phyloP scores from a whole-genome alignment of 2,113 vertebrate genomes.

The Odobenus rosmarus region DNA sequence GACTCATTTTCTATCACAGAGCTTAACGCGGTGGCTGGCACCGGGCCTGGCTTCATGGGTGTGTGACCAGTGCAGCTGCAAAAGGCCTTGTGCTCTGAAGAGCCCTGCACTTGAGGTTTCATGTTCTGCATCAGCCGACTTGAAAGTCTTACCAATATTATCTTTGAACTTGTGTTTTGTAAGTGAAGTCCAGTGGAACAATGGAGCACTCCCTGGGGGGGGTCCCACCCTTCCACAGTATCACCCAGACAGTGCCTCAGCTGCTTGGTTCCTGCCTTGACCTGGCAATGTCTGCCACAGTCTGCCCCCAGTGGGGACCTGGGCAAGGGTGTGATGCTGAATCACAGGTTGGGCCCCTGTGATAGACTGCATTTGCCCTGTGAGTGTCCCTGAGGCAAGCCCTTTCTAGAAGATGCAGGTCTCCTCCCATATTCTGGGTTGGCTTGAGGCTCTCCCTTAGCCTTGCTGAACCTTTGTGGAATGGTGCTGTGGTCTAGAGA shows the following conservation, averaged over 20 bases:
- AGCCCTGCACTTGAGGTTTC: not conserved
- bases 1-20: not conserved
- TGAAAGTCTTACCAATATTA: not conserved
- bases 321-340: not conserved
- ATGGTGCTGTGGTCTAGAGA: not conserved
- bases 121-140: not conserved
- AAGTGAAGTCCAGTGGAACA: not conserved
- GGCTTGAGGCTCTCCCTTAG: not conserved
- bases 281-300: not conserved
- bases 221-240: not conserved
- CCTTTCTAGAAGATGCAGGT: not conserved
- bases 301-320: not conserved
- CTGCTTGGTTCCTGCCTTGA: not conserved
- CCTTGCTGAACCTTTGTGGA: not conserved
- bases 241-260: not conserved
- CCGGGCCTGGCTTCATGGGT: not conserved
- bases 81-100: not conserved
- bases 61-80: not conserved
- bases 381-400: not conserved
- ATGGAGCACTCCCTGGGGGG: not conserved
- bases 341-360: not conserved
- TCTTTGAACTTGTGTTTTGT: not conserved
- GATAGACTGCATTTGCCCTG: rapidly evolving
- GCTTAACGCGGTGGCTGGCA: not conserved
- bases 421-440: not conserved